Evolutionary conservation across 1,140 invertebrate genomes (phyloP).

Genomic region (Lepidostoma basale): DNA sequence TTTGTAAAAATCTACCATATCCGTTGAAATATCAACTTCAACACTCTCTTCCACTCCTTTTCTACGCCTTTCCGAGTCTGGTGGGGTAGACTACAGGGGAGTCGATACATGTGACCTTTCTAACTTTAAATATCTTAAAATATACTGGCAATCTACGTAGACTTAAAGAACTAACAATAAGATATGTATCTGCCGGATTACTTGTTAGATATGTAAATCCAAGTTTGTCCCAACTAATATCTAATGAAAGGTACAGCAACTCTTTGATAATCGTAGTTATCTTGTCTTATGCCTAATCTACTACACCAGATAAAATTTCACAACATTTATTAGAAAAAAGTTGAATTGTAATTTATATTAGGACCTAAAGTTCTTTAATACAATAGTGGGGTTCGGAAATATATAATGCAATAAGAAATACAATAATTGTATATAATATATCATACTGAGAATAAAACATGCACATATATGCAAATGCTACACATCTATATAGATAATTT

Average conservation of each 20-base stretch:
- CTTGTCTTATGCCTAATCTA: constrained; percentile 28
- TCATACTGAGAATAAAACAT: no score
- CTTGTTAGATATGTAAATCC: neutral
- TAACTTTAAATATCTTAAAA: neutral
- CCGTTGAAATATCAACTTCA: constrained; percentile 38
- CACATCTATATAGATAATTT: no score
- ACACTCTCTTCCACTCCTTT: constrained; percentile 9
- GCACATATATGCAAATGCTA: no score
- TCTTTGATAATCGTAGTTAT: constrained; percentile 36
- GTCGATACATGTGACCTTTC: constrained; percentile 34
- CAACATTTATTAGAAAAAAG: constrained; percentile 33
- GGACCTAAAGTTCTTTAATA: no score
- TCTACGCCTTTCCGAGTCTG: neutral
- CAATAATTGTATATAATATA: no score
- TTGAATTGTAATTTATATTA: constrained; percentile 24
- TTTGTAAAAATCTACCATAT: constrained; percentile 36
- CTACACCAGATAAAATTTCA: constrained; percentile 36
- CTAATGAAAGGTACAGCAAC: constrained; percentile 46
- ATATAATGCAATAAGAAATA: no score
- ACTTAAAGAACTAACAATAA: constrained; percentile 9
- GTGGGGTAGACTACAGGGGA: constrained; percentile 4
- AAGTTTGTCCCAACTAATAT: constrained; percentile 27
- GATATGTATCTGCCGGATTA: neutral
- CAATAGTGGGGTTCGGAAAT: no score
- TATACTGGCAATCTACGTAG: neutral